A percentile compares a stretch with the other conserved stretches of the same genome.
These are phyloP conservation scores for Dinoponera quadriceps DNA, from an alignment of 1,140 invertebrate species.

Conservation along the genomic window DNA sequence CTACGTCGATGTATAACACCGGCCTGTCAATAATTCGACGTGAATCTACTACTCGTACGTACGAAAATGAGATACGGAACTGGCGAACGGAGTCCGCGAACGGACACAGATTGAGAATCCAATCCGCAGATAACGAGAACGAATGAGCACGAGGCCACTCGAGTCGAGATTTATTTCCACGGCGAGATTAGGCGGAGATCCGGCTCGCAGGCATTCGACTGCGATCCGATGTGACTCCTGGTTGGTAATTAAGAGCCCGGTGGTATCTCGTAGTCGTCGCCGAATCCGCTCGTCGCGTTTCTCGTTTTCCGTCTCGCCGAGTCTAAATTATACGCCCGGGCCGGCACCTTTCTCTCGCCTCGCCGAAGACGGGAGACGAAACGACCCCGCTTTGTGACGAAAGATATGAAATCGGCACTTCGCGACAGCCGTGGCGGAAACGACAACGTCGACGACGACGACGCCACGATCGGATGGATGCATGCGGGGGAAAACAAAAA, in stretches of 20 bases:
- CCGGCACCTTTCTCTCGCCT: conserved; percentile 19
- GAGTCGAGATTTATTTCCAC: conserved; percentile 7
- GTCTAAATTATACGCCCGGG: conserved; percentile 59
- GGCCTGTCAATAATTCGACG: conserved; percentile 47
- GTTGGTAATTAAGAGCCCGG: conserved; percentile 27
- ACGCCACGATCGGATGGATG: conserved; percentile 28
- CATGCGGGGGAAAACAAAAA: conserved; percentile 69
- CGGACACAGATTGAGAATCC: background rate
- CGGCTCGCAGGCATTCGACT: background rate
- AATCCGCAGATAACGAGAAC: conserved; percentile 12
- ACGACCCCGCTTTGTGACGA: background rate
- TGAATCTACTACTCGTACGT: conserved; percentile 11
- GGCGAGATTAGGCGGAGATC: background rate
- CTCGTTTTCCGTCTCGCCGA: conserved; percentile 15
- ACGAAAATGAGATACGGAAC: conserved; percentile 28
- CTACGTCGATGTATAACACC: conserved; percentile 22
- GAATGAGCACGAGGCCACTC: background rate
- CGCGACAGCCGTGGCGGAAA: conserved; percentile 52
- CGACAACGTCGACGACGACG: too few relatives aligned
- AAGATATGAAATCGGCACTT: conserved; percentile 60
- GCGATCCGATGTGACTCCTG: background rate
- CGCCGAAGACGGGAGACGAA: background rate
- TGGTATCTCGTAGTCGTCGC: background rate
- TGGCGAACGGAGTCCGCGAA: background rate
- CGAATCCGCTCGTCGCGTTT: conserved; percentile 40